Evolutionary conservation across 1,140 invertebrate genomes (phyloP), one percentile per base, ranked within the genome.

Genomic region (Nasonia vitripennis): DNA sequence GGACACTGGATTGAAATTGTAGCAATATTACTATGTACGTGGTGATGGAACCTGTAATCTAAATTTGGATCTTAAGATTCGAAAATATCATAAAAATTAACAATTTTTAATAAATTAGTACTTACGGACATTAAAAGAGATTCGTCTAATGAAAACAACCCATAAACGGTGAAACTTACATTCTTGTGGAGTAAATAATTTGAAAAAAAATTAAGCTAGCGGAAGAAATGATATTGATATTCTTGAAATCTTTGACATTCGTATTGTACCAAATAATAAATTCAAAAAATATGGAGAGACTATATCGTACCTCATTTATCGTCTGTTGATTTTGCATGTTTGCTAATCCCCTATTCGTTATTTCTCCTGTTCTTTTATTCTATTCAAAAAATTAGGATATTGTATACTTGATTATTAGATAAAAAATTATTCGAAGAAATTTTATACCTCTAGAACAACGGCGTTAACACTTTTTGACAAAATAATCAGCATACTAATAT

Each of bases 81-180:
- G 27, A 1, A 10, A 5, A 20, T 7, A 37, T 10, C 6, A 2
- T 20, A 17, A 74, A 74, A 37, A 41, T 0, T 4, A 71, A 71
- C 10, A 9, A 0, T 75, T 75, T 75, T 2, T 71, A 71, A 5
- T 27, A 71, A 11, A 31, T 3, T 45, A 9, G 2, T 75, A 45
- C 73, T 7, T 20, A 75, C 73, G 10, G 37, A 75, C 17, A 75
- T 37, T 17, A 45, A 37, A n/a, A 45, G 17, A 31, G 73, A 45
- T 75, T 11, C 73, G n/a, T 74, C 34, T 41, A 74, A 74, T 17
- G 73, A 41, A 74, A 74, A 74, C 34, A 74, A 27, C 7, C 20
- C 37, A 41, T 74, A 74, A 0, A 41, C 73, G 2, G 73, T 41
- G 14, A 74, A 74, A 37, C 37, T 41, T 12, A 74, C 10, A 37